These are phyloP conservation scores for Gallinago paraguaiae DNA, from an alignment of 2,113 vertebrate species.

Conservation along the genomic window DNA sequence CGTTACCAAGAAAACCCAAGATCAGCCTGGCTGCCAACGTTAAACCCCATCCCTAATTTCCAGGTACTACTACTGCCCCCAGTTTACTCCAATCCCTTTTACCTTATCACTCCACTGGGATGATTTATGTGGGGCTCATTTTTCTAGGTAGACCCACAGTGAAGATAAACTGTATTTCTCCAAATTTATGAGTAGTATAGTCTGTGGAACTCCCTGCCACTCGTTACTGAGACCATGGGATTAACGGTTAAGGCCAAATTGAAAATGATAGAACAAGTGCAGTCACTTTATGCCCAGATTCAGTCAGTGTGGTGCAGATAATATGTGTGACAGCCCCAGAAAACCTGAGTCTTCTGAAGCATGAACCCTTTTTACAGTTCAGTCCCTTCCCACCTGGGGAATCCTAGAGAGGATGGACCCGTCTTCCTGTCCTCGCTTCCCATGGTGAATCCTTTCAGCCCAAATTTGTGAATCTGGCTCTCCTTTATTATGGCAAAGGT, in stretches of 20 bases:
- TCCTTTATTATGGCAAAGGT: background rate
- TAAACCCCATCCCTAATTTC: constrained; percentile 94
- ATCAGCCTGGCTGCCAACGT: constrained; percentile 92
- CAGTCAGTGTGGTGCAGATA: background rate
- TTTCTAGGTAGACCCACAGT: background rate
- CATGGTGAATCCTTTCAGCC: background rate
- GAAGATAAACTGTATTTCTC: background rate
- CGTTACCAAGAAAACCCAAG: constrained; percentile 96
- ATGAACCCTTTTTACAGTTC: background rate
- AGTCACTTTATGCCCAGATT: background rate
- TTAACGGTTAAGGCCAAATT: background rate
- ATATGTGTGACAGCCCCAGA: background rate
- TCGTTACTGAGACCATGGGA: background rate
- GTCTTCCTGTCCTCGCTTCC: background rate
- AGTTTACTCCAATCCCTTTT: background rate
- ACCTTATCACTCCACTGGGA: background rate
- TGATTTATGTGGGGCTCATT: background rate
- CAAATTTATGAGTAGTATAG: background rate
- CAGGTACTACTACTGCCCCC: constrained; percentile 80
- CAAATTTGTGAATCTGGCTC: background rate
- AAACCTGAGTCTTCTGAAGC: background rate
- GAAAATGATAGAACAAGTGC: background rate
- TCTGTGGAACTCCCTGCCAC: background rate
- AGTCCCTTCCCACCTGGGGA: background rate
- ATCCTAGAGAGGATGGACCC: background rate